Evolutionary conservation across 2,797 vertebrate genomes (phyloP).

Genomic region (Anabas testudineus): DNA sequence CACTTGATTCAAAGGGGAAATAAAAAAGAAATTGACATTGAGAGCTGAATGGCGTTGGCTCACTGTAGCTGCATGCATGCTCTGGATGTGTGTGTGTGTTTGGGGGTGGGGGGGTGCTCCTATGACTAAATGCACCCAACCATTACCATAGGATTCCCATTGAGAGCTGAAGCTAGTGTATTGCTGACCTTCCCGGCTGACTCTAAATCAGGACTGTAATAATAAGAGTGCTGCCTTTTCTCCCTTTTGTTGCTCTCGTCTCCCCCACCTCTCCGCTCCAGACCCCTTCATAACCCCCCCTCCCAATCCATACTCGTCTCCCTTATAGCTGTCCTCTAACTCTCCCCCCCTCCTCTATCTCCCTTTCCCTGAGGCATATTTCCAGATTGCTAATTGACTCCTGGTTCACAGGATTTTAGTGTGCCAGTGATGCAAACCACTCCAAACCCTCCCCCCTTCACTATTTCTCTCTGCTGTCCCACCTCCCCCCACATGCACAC

Average conservation of each 20-base stretch:
- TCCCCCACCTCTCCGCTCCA: slow-evolving; percentile 43
- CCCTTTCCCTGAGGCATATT: slow-evolving; percentile 66
- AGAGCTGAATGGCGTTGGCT: not conserved
- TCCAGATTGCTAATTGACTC: slow-evolving; percentile 84
- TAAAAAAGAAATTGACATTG: slow-evolving; percentile 40
- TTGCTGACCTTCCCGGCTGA: slow-evolving; percentile 63
- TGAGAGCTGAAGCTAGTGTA: slow-evolving; percentile 27
- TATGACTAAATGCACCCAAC: slow-evolving; percentile 32
- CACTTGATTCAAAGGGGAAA: slow-evolving; percentile 40
- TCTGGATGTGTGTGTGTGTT: not conserved
- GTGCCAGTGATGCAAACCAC: slow-evolving; percentile 44
- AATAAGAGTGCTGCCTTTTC: slow-evolving; percentile 64
- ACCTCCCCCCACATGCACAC: not conserved
- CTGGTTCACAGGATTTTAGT: slow-evolving; percentile 65
- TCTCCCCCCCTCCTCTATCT: slow-evolving; percentile 22
- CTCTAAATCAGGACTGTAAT: slow-evolving; percentile 75
- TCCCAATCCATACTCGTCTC: not conserved
- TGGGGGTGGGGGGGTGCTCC: slow-evolving; percentile 21
- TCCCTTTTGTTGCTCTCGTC: slow-evolving; percentile 61
- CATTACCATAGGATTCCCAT: slow-evolving; percentile 47
- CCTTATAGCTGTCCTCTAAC: slow-evolving; percentile 68
- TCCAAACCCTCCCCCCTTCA: not conserved
- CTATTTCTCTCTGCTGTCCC: slow-evolving; percentile 9
- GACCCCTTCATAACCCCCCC: slow-evolving; percentile 12
- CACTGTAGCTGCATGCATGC: not conserved